phyloP scores from a whole-genome alignment of 2,888 invertebrate species.

The Agrochola litura region DNA sequence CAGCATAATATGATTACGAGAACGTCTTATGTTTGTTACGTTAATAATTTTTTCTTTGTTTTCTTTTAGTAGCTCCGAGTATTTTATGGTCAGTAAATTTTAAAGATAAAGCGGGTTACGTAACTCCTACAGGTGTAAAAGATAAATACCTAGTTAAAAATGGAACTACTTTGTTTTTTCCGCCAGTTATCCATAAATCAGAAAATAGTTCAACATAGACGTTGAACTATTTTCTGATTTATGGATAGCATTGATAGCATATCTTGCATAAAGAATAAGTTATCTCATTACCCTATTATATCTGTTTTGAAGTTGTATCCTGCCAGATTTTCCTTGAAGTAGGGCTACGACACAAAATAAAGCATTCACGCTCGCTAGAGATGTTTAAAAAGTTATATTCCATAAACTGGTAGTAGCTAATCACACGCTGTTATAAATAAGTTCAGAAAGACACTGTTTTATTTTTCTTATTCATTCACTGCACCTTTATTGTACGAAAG shows the following conservation, averaged over 20 bases:
- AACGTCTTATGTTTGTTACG: conserved; percentile 65
- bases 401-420: not conserved
- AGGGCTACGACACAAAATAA: not conserved
- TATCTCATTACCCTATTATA: not conserved
- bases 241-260: too few species aligned
- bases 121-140: conserved; percentile 32
- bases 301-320: not conserved
- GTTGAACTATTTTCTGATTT: too few species aligned
- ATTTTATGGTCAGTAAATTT: conserved; percentile 65
- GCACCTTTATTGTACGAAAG: not conserved
- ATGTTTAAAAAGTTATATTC: not conserved
- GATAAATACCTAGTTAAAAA: conserved; percentile 2
- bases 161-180: not conserved
- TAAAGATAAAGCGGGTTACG: conserved; percentile 48
- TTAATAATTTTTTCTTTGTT: conserved; percentile 60
- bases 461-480: not conserved
- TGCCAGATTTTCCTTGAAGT: not conserved
- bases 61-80: conserved; percentile 45
- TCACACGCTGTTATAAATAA: not conserved
- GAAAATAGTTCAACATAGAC: not conserved
- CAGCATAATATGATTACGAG: conserved; percentile 70
- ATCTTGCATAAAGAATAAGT: not conserved
- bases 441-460: not conserved
- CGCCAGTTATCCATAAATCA: not conserved
- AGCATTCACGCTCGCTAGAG: not conserved